A percentile compares a stretch with the other conserved stretches of the same genome.
Evolutionary conservation across 2,113 vertebrate genomes (phyloP).

Genomic region (Athene noctua): DNA sequence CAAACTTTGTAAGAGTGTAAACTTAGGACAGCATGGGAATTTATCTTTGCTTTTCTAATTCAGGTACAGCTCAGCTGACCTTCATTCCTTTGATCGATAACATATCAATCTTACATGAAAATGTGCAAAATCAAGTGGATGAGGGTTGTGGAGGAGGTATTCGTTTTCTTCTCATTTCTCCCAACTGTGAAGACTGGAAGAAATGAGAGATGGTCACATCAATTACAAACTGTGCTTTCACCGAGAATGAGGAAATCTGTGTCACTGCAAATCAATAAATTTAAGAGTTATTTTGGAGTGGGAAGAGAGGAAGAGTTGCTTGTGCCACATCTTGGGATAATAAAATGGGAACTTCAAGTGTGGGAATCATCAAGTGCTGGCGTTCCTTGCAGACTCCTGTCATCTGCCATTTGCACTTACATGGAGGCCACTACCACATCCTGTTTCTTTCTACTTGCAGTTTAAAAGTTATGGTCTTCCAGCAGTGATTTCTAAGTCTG

Average conservation of each 20-base stretch:
- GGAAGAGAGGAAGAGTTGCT: background rate
- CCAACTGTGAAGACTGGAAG: background rate
- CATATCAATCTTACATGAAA: background rate
- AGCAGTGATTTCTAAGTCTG: constrained; percentile 16
- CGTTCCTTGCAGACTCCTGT: background rate
- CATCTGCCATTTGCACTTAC: background rate
- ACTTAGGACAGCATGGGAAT: background rate
- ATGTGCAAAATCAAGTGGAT: constrained; percentile 11
- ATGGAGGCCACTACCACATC: background rate
- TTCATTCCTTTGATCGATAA: background rate
- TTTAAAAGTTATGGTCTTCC: constrained; percentile 31
- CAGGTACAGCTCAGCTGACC: background rate
- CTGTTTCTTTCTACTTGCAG: constrained; percentile 6
- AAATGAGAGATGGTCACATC: background rate
- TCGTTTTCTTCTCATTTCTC: background rate
- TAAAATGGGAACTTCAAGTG: background rate
- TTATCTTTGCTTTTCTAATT: background rate
- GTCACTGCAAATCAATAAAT: background rate
- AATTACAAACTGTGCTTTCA: background rate
- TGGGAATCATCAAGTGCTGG: background rate
- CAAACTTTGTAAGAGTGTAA: background rate
- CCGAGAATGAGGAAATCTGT: background rate
- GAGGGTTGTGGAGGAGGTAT: background rate
- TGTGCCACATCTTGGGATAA: background rate
- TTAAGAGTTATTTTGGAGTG: background rate